These are phyloP conservation scores for Psephotus haematonotus DNA, from an alignment of 2,113 vertebrate species.

Conservation along the genomic window DNA sequence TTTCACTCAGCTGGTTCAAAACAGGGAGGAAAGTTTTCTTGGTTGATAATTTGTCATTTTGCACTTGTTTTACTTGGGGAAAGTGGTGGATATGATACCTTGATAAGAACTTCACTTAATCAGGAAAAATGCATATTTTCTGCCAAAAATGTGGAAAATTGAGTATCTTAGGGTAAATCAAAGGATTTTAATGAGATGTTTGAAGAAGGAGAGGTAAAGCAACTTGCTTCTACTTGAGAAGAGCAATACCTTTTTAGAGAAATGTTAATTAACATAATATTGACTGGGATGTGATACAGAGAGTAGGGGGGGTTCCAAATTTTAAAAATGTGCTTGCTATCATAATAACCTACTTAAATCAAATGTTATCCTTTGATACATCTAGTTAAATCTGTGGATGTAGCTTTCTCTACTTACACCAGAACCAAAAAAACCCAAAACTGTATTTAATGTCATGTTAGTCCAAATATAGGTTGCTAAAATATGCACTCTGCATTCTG, in stretches of 20 bases:
- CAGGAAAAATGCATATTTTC: background rate
- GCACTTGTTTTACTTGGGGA: background rate
- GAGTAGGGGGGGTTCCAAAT: background rate
- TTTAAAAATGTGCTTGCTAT: background rate
- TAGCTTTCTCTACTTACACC: background rate
- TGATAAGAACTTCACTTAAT: background rate
- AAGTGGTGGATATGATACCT: background rate
- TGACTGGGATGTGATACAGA: background rate
- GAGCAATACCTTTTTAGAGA: conserved; percentile 17
- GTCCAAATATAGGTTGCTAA: background rate
- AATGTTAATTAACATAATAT: conserved; percentile 21
- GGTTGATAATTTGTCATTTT: background rate
- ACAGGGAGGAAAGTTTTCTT: background rate
- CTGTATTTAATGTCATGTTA: background rate
- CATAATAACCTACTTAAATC: background rate
- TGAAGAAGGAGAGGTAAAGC: background rate
- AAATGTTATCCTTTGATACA: background rate
- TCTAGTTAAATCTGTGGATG: background rate
- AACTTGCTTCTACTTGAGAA: conserved; percentile 35
- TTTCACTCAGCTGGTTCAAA: background rate
- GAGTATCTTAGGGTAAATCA: background rate
- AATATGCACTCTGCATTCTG: accelerated
- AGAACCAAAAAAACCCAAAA: background rate
- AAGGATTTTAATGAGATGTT: background rate
- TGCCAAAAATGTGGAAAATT: conserved; percentile 24